Evolutionary conservation across 2,888 invertebrate genomes (phyloP), one percentile per base, ranked within the genome.

Genomic region (Latrodectus elegans): DNA sequence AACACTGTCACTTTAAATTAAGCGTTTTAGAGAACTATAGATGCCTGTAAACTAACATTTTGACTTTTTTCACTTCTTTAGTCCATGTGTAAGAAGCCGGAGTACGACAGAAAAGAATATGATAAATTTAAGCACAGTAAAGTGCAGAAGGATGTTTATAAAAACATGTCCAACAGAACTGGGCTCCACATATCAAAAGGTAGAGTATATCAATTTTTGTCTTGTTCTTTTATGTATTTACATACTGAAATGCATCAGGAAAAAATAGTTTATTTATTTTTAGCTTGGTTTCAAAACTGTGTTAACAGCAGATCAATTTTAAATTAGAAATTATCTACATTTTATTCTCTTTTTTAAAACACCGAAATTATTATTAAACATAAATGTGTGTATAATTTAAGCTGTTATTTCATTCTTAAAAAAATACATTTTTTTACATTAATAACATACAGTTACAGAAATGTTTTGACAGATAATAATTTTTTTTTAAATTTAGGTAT

Each of bases 51-150:
- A 4, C 11, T 75, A 26, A 15, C 55, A 38, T n/a, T 10, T 9
- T 38, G 55, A 8, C 22, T 17, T 68, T 15, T 72, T 51, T 55
- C 26, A 38, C 52, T 1, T 60, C 64, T 75, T 0, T 53, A 85
- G 85, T 51, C 68, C 74, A 78, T 64, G 26, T 88, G 88, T 22
- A 79, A 78, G 4, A 77, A 84, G 17, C 12, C 67, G 15, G 51
- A 51, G 3, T 80, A 68, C 68, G 77, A 88, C 70, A 26, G 71
- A 84, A 88, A 81, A 72, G 91, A 91, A 89, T 90, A 90, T 84
- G 85, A 89, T 15, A 89, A 89, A 68, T 92, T 92, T 89, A 90
- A 91, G 76, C 83, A 89, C 26, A 91, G 91, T 38, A 87, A 90
- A 14, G 89, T 91, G 55, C 90, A 92, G 89, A 60, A 87, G n/a